Percentiles rank a stretch among this genome's conserved stretches.
These are phyloP conservation scores for Oreochromis spilurus DNA, from an alignment of 2,113 vertebrate genomes.

Conservation along the genomic window DNA sequence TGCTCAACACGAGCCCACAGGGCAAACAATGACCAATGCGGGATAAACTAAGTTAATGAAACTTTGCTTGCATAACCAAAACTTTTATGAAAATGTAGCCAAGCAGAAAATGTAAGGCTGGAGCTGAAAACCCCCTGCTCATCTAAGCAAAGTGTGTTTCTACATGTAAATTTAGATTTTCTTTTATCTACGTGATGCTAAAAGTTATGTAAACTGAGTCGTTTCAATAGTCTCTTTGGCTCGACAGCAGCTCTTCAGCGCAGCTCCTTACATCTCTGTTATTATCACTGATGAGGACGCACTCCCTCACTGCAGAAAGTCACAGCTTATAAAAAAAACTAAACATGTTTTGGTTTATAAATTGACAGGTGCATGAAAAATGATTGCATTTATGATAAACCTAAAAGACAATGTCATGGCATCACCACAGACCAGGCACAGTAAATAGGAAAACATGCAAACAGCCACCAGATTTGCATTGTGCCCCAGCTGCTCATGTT, in stretches of 20 bases:
- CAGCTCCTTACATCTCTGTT: not conserved
- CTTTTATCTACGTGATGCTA: not conserved
- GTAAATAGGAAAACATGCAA: constrained; percentile 3
- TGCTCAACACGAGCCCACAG: not conserved
- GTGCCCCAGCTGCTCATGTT: constrained; percentile 10
- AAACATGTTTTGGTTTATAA: not conserved
- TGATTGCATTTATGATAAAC: not conserved
- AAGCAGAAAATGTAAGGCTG: not conserved
- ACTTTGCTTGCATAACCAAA: not conserved
- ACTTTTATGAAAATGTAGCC: not conserved
- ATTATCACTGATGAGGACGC: not conserved
- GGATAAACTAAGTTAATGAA: not conserved
- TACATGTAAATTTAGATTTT: not conserved
- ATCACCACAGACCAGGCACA: not conserved
- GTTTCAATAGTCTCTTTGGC: not conserved
- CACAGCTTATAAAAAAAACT: not conserved
- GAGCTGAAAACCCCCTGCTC: not conserved
- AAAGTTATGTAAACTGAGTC: not conserved
- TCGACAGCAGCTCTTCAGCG: not conserved
- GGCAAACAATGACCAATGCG: not conserved
- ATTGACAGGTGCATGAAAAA: not conserved
- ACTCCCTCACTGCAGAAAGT: not conserved
- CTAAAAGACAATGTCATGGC: not conserved
- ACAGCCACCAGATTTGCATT: constrained; percentile 52
- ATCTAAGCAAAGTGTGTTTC: not conserved